phyloP scores from a whole-genome alignment of 2,888 invertebrate genomes.

The Lissocephala sabroskyi region DNA sequence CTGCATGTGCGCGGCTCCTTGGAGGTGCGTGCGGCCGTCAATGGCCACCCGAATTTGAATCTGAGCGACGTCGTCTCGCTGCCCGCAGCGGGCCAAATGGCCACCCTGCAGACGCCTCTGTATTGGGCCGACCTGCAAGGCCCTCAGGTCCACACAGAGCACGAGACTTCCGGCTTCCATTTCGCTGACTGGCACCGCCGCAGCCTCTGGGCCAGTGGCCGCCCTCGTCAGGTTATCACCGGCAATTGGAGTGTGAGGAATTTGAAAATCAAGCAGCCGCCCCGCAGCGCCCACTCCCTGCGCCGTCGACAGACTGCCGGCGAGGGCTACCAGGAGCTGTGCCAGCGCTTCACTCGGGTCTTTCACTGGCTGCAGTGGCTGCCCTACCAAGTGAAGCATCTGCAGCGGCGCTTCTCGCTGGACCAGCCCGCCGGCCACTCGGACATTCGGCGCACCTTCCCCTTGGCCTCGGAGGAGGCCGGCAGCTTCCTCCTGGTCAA shows the following conservation, averaged over 20 bases:
- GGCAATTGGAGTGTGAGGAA: slow-evolving; percentile 72
- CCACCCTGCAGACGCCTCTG: slow-evolving; percentile 59
- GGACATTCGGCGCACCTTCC: slow-evolving; percentile 38
- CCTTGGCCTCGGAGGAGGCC: slow-evolving; percentile 6
- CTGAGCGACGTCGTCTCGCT: slow-evolving; percentile 70
- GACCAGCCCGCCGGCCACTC: slow-evolving; percentile 11
- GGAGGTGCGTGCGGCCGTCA: slow-evolving; percentile 62
- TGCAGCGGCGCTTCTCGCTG: slow-evolving; percentile 63
- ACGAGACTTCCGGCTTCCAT: slow-evolving; percentile 70
- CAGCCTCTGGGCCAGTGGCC: slow-evolving; percentile 64
- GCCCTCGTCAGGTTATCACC: slow-evolving; percentile 70
- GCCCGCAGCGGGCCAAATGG: slow-evolving; percentile 37
- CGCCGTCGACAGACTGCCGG: slow-evolving; percentile 21
- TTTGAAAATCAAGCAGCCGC: slow-evolving; percentile 32
- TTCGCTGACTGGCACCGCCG: slow-evolving; percentile 71
- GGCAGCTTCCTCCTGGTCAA: slow-evolving; percentile 59
- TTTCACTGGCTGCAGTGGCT: slow-evolving; percentile 21
- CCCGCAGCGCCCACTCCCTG: neutral
- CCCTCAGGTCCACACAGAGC: slow-evolving; percentile 45
- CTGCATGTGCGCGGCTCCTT: slow-evolving; percentile 66
- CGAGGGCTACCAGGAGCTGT: slow-evolving; percentile 33
- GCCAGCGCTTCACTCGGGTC: slow-evolving; percentile 28
- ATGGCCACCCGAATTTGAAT: slow-evolving; percentile 67
- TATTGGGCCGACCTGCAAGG: slow-evolving; percentile 54
- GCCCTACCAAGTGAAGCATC: slow-evolving; percentile 67